Evolutionary conservation across 2,797 vertebrate genomes (phyloP).

Genomic region (Rhodeus uyekii): DNA sequence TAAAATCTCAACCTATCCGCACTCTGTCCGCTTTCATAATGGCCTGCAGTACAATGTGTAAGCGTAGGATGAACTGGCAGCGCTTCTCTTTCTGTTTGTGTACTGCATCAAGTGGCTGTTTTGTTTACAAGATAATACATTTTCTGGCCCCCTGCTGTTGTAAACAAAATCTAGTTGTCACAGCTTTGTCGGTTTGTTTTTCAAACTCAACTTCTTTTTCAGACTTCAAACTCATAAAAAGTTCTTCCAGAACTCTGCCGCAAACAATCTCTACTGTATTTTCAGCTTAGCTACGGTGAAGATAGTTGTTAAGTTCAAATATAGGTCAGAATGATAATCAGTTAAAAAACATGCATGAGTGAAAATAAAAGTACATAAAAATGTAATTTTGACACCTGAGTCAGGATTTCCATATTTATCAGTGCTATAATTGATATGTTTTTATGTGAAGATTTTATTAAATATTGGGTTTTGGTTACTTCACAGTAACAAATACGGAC

Average conservation of each 20-base stretch:
- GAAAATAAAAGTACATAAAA: too few relatives aligned
- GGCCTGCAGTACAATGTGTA: conserved; percentile 54
- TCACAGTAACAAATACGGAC: not conserved
- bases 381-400: too few relatives aligned
- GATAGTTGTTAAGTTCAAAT: not conserved
- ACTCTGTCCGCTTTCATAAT: conserved; percentile 58
- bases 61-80: conserved; percentile 50
- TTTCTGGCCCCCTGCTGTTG: conserved; percentile 43
- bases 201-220: conserved; percentile 22
- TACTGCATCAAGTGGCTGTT: conserved; percentile 39
- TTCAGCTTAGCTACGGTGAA: conserved; percentile 12
- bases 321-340: not conserved
- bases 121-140: conserved; percentile 56
- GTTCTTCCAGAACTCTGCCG: not conserved
- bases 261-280: not conserved
- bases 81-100: conserved; percentile 48
- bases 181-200: conserved; percentile 36
- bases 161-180: conserved; percentile 52
- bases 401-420: not conserved
- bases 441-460: not conserved
- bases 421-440: not conserved
- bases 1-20: conserved; percentile 60
- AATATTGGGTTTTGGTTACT: not conserved
- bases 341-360: not conserved
- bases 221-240: too few relatives aligned